Base-by-base conservation (phyloP, 2,113 vertebrate genomes). In the Leucoraja erinaceus region DNA sequence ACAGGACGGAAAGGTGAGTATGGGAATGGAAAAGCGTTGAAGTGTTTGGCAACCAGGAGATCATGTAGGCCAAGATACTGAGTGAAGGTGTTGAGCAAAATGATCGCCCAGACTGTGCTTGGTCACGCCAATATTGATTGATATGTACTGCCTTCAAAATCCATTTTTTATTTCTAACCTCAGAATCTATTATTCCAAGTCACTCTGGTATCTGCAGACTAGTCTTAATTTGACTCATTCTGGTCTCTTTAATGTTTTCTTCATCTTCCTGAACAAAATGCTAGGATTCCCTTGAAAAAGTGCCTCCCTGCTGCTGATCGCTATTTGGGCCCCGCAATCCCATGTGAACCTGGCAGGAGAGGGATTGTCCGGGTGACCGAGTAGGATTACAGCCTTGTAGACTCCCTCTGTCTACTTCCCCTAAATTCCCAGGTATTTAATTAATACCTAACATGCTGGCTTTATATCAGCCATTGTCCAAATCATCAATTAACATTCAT, bases 401-500 rank as follows among this genome's bases (percentile, higher is more conserved):
- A 93, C 94, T 93, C 93, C 93, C 94, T 93, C 94, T 93, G 92
- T 93, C 94, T 92, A 93, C 93, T 78, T 93, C 93, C 93, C 72
- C 70, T 94, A 93, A 93, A 86, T 95, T 94, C 94, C 93, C 93
- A 93, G 86, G 93, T 95, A 95, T 94, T 95, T 96, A 96, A 96
- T 97, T 96, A 97, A 96, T 96, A 95, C 94, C 95, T 95, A 95
- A 96, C 93, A 94, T 95, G 94, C 94, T 94, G 95, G 95, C 94
- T 95, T 94, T 95, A 95, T 95, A 94, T 94, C 95, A 94, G 93
- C 95, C 95, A 96, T 95, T 95, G 95, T 96, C 96, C 96, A 95
- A 94, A 96, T 94, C 78, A 93, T 92, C 95, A 95, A 96, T 96
- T 96, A 97, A 95, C 96, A 95, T 95, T 95, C 94, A 96, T 96